Conservation (phyloP, 2,888 invertebrate species). For the Euspilapteryx auroguttella region DNA sequence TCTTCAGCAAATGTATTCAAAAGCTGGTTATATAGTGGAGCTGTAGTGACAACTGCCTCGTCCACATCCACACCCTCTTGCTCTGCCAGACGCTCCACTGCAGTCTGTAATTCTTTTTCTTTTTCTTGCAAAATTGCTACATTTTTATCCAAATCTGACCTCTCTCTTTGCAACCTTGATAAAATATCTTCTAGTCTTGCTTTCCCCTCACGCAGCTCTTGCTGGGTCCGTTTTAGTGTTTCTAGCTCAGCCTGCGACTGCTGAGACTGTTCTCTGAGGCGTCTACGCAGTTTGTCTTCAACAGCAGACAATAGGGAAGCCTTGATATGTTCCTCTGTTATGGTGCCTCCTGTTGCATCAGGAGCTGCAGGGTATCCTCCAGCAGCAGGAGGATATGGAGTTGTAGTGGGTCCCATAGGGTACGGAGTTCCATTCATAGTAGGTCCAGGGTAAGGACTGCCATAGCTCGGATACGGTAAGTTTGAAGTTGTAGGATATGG, state of each 20-base stretch:
- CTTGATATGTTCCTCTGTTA: conserved; percentile 93
- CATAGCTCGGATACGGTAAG: conserved; percentile 33
- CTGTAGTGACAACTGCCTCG: conserved; percentile 94
- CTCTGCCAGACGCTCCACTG: conserved; percentile 73
- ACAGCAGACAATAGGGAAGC: conserved; percentile 93
- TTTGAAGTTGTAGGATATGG: conserved; percentile 30
- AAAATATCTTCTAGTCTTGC: conserved; percentile 79
- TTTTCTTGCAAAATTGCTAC: conserved; percentile 83
- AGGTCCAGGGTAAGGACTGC: conserved; percentile 14
- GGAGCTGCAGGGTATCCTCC: conserved; percentile 26
- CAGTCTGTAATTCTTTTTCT: conserved; percentile 81
- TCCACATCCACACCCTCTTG: conserved; percentile 89
- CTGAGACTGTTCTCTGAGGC: conserved; percentile 86
- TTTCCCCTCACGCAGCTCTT: conserved; percentile 85
- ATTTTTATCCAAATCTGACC: conserved; percentile 82
- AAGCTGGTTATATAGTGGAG: conserved; percentile 94
- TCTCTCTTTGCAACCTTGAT: conserved; percentile 72
- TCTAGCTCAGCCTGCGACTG: conserved; percentile 92
- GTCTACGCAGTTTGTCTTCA: conserved; percentile 87
- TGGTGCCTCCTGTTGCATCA: conserved; percentile 71
- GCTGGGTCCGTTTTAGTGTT: conserved; percentile 82
- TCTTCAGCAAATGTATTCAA: conserved; percentile 95
- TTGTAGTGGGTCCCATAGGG: conserved; percentile 18
- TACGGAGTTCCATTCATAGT: conserved; percentile 23
- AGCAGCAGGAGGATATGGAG: conserved; percentile 27